A percentile compares a stretch with the other conserved stretches of the same genome.
Evolutionary conservation across 2,797 vertebrate genomes (phyloP).

Genomic region (Gymnocypris eckloni): DNA sequence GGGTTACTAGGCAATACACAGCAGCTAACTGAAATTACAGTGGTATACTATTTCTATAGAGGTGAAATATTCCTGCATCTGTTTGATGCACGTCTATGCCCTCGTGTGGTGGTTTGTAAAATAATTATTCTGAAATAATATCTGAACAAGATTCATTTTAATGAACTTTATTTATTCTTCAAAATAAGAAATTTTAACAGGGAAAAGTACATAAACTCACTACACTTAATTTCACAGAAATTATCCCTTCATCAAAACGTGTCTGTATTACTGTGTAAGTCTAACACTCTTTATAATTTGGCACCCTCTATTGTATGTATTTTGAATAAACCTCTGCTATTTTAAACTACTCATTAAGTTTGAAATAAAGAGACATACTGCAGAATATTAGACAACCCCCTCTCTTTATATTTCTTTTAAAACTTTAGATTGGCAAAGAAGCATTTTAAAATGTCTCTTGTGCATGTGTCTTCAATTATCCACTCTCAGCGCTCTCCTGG

Average conservation of each 20-base stretch:
- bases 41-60: background rate
- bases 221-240: conserved; percentile 91
- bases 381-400: conserved; percentile 11
- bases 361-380: conserved; percentile 20
- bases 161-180: conserved; percentile 58
- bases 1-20: background rate
- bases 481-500: background rate
- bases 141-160: background rate
- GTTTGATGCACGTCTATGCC: background rate
- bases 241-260: conserved; percentile 70
- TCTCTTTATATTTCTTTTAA: background rate
- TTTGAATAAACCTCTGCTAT: conserved; percentile 30
- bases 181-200: conserved; percentile 77
- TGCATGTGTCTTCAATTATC: conserved; percentile 1
- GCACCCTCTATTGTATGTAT: conserved; percentile 31
- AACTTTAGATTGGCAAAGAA: conserved; percentile 17
- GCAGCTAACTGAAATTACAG: no score
- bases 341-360: conserved; percentile 31
- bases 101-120: conserved; percentile 45
- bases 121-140: conserved; percentile 6
- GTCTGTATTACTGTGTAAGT: conserved; percentile 11
- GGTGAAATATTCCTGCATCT: background rate
- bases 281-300: conserved; percentile 36
- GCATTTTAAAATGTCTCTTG: conserved; percentile 24
- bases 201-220: conserved; percentile 66